Percentiles rank a stretch among this genome's conserved stretches.
These are phyloP conservation scores for Parnassius glacialis DNA, from an alignment of 2,888 invertebrate species.

Conservation along the genomic window DNA sequence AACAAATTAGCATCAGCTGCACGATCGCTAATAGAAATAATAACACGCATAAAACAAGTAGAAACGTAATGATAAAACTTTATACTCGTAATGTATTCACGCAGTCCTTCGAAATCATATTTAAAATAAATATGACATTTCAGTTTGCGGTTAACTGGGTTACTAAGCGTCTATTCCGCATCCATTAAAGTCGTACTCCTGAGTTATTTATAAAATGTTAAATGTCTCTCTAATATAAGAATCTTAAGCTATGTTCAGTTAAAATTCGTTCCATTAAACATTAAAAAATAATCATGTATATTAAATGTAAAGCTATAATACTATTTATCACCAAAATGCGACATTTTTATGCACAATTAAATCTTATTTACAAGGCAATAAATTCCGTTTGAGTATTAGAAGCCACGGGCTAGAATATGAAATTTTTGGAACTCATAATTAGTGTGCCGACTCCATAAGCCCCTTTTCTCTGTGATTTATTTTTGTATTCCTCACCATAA, in stretches of 20 bases:
- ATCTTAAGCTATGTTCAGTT: background rate
- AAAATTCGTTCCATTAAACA: too few relatives aligned
- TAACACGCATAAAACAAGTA: conserved; percentile 12
- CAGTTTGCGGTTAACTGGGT: conserved; percentile 24
- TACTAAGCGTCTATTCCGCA: conserved; percentile 20
- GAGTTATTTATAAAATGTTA: conserved; percentile 21
- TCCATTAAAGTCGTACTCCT: conserved; percentile 23
- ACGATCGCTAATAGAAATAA: conserved; percentile 5
- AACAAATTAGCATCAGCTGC: conserved; percentile 22
- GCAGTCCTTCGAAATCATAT: conserved; percentile 14
- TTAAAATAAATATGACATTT: conserved; percentile 25
- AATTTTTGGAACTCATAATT: background rate
- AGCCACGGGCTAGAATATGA: background rate
- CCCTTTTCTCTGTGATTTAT: conserved; percentile 11
- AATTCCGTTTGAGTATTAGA: too few relatives aligned
- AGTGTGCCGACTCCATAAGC: conserved; percentile 9
- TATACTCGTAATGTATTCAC: conserved; percentile 1
- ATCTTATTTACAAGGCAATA: too few relatives aligned
- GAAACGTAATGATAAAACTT: conserved; percentile 8
- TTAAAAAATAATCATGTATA: too few relatives aligned
- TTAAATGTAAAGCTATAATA: too few relatives aligned
- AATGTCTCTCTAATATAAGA: conserved; percentile 15
- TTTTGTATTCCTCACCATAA: background rate
- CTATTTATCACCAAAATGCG: too few relatives aligned
- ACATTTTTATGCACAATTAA: too few relatives aligned